Conservation (phyloP, 2,888 invertebrate genomes). For the Ditula angustiorana region DNA sequence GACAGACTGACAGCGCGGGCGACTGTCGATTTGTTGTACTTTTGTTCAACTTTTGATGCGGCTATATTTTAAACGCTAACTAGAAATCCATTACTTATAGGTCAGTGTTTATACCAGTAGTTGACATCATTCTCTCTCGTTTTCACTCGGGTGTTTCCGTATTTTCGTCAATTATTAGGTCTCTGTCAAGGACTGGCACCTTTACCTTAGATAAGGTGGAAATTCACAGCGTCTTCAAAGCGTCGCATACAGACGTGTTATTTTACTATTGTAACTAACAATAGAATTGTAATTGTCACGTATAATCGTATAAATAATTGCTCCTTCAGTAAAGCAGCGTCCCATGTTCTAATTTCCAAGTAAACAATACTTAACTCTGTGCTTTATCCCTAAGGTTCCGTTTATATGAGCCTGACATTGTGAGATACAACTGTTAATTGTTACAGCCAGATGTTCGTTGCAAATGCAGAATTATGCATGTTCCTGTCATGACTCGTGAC, state of each 20-base stretch:
- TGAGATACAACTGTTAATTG: not conserved
- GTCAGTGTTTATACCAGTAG: no score
- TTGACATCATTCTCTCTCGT: no score
- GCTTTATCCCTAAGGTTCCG: not conserved
- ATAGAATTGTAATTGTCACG: not conserved
- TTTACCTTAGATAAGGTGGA: no score
- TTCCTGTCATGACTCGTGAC: conserved; percentile 21
- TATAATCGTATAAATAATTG: not conserved
- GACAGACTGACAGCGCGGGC: no score
- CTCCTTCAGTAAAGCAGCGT: not conserved
- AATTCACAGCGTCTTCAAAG: not conserved
- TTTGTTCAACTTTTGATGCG: no score
- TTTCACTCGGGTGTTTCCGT: no score
- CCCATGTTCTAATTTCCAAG: not conserved
- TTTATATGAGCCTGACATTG: not conserved
- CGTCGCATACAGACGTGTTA: not conserved
- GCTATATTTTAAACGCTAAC: no score
- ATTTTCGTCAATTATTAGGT: no score
- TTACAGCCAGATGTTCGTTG: not conserved
- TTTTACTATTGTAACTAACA: not conserved
- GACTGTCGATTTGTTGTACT: no score
- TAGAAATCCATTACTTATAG: no score
- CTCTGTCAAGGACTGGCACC: no score
- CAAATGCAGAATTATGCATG: conserved; percentile 4
- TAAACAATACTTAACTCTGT: not conserved